Evolutionary conservation across 2,113 vertebrate genomes (phyloP).

Genomic region (Penelope pileata): DNA sequence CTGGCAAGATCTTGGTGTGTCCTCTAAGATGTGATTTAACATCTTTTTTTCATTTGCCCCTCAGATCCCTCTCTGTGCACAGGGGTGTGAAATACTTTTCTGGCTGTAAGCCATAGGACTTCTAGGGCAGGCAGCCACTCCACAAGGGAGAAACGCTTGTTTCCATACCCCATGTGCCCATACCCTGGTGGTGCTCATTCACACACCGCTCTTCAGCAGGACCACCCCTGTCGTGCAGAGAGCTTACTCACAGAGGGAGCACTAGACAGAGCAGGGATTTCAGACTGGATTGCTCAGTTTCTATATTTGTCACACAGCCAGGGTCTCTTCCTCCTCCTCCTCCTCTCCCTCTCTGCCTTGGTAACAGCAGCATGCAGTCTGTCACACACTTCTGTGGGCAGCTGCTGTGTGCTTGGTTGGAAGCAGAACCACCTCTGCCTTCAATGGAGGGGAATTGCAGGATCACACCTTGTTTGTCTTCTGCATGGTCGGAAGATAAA

Average conservation of each 20-base stretch:
- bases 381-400: not conserved
- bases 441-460: not conserved
- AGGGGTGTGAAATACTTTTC: not conserved
- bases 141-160: not conserved
- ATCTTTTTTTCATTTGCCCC: fast-evolving
- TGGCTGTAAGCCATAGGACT: not conserved
- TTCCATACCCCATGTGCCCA: too few relatives aligned
- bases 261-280: not conserved
- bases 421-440: not conserved
- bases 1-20: not conserved
- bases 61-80: not conserved
- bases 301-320: not conserved
- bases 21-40: not conserved
- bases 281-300: not conserved
- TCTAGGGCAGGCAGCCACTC: not conserved
- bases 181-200: not conserved
- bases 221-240: not conserved
- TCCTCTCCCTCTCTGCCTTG: not conserved
- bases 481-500: not conserved
- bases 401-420: not conserved
- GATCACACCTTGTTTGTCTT: not conserved
- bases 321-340: not conserved
- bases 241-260: not conserved
- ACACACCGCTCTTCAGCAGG: not conserved
- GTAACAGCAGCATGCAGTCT: not conserved